A percentile compares a stretch with the other conserved stretches of the same genome.
These are phyloP conservation scores for Mamestra configurata DNA, from an alignment of 1,140 invertebrate genomes.

Conservation along the genomic window DNA sequence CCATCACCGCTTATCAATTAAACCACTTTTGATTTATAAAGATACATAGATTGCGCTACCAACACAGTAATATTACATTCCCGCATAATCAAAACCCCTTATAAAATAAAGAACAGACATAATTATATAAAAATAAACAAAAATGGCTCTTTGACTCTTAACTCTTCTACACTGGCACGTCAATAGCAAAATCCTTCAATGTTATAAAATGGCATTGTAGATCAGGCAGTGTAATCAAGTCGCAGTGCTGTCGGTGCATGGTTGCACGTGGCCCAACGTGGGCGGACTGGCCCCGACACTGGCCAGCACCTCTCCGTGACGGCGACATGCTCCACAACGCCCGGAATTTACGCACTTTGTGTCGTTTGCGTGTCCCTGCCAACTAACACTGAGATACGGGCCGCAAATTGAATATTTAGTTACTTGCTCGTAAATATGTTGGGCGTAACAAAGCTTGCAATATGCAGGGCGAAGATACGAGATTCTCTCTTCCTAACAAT, in stretches of 20 bases:
- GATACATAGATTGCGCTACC: too few relatives aligned
- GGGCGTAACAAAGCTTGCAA: conserved; percentile 21
- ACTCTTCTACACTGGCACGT: too few relatives aligned
- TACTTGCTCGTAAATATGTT: conserved; percentile 41
- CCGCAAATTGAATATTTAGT: conserved; percentile 48
- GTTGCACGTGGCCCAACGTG: conserved; percentile 67
- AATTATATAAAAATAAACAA: too few relatives aligned
- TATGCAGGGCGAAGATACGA: not conserved
- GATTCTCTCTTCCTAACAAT: not conserved
- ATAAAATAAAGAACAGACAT: too few relatives aligned
- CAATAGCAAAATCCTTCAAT: not conserved
- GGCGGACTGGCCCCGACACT: conserved; percentile 71
- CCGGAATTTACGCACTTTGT: conserved; percentile 42
- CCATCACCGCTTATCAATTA: too few relatives aligned
- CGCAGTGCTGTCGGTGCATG: conserved; percentile 49
- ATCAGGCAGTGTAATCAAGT: conserved; percentile 42
- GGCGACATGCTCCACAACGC: conserved; percentile 9
- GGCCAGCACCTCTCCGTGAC: conserved; percentile 53
- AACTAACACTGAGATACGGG: conserved; percentile 44
- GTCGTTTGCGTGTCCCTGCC: conserved; percentile 28
- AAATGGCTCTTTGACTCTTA: not conserved
- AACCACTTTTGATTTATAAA: too few relatives aligned
- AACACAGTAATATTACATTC: too few relatives aligned
- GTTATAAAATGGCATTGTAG: conserved; percentile 2
- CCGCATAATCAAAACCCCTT: too few relatives aligned